Conservation (phyloP, 2,888 invertebrate genomes). For the Augiades crinisus region DNA sequence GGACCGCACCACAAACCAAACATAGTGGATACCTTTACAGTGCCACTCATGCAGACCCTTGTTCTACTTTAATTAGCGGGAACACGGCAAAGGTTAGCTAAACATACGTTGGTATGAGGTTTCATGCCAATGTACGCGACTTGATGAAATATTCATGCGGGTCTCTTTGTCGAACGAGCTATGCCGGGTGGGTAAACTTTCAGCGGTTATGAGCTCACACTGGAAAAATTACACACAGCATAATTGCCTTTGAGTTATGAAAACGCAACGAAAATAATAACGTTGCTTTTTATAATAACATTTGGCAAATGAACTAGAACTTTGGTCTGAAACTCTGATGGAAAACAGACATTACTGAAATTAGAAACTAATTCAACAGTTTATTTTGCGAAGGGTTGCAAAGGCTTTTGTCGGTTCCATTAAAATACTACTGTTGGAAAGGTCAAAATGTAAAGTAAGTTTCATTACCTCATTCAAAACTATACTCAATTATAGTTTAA, state of each 20-base stretch:
- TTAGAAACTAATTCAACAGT: no score
- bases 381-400: no score
- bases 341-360: no score
- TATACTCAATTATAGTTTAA: no score
- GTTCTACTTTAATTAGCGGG: constrained; percentile 34
- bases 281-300: neutral
- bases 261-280: neutral
- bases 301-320: no score
- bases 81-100: constrained; percentile 37
- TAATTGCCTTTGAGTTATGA: neutral
- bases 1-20: no score
- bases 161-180: constrained; percentile 11
- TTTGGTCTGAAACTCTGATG: no score
- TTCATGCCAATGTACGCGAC: constrained; percentile 25
- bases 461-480: no score
- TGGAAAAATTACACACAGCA: constrained; percentile 6
- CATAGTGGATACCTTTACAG: no score
- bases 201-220: neutral
- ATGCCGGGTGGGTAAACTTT: constrained; percentile 3
- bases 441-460: no score
- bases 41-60: neutral
- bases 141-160: constrained; percentile 42
- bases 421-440: no score
- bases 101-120: constrained; percentile 36
- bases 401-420: no score